Evolutionary conservation across 2,888 invertebrate genomes (phyloP), one percentile per base, ranked within the genome.

Genomic region (Protodeltote pygarga): DNA sequence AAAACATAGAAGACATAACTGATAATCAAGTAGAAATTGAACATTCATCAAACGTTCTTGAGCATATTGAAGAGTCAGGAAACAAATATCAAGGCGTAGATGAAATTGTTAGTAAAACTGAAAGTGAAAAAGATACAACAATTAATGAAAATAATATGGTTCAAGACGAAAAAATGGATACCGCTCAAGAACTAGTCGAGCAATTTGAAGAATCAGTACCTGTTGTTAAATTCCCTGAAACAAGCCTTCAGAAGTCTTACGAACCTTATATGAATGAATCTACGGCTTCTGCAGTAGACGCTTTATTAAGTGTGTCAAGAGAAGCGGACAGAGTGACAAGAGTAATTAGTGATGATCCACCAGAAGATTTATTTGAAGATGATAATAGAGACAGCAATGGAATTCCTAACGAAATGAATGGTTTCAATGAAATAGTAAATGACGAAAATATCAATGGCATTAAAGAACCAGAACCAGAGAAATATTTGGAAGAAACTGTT

Each of bases 301-400:
- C 89, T 25, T 79, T 91, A 45, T 65, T 91, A 33, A 89, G 89
- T 65, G 91, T 90, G 1, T 90, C 91, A 2, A 77, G 89, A 55
- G 90, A 92, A 50, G 64, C 86, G 25, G 91, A 92, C 48, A 75
- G 89, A 69, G 89, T 91, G 1, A 89, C 91, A 3, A 85, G 83
- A 66, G 67, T 77, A 23, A 81, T 91, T 24, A 86, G 87, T 59
- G 83, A 88, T 23, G 90, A 90, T 70, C 85, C 80, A 1, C 91
- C 91, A 3, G 92, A 92, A 72, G 88, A 91, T 63, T 75, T 92
- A 51, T 91, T 90, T 65, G 92, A 92, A 75, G 91, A 92, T 59
- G 92, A 92, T 51, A 80, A 77, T 65, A 88, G 80, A 71, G 87
- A 87, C 34, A 79, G 33, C 41, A 58, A 29, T 41, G 65, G 24